Conservation (phyloP, 2,888 invertebrate species). For the Julus scandinavius region DNA sequence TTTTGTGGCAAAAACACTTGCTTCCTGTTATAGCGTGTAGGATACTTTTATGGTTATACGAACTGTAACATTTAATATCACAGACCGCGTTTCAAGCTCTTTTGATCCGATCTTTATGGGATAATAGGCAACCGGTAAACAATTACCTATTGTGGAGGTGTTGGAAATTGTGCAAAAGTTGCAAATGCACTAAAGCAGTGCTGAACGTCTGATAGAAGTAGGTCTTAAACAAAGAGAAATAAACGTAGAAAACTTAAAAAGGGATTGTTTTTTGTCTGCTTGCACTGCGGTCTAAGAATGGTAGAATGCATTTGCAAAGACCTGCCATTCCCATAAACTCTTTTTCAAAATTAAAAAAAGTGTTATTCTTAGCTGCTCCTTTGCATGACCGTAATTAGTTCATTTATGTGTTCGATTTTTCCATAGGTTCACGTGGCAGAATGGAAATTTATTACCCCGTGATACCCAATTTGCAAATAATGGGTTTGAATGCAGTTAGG, state of each 20-base stretch:
- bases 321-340: not conserved
- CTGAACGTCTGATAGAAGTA: not conserved
- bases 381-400: not conserved
- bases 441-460: conserved; percentile 22
- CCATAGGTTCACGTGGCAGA: not conserved
- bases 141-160: conserved; percentile 44
- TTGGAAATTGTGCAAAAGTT: conserved; percentile 15
- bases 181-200: not conserved
- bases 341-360: not conserved
- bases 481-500: not conserved
- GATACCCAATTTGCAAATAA: conserved; percentile 41
- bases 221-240: conserved; percentile 17
- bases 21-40: not conserved
- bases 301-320: not conserved
- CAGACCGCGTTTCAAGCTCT: conserved; percentile 6
- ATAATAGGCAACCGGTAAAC: conserved; percentile 29
- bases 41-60: not conserved
- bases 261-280: not conserved
- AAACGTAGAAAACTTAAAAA: not conserved
- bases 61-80: conserved; percentile 11
- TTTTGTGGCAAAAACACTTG: not conserved
- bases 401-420: conserved; percentile 18
- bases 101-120: conserved; percentile 43
- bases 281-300: conserved; percentile 9
- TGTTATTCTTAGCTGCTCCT: not conserved